Base-by-base conservation (phyloP, 2,888 invertebrate genomes). In the Saturnia pavonia region DNA sequence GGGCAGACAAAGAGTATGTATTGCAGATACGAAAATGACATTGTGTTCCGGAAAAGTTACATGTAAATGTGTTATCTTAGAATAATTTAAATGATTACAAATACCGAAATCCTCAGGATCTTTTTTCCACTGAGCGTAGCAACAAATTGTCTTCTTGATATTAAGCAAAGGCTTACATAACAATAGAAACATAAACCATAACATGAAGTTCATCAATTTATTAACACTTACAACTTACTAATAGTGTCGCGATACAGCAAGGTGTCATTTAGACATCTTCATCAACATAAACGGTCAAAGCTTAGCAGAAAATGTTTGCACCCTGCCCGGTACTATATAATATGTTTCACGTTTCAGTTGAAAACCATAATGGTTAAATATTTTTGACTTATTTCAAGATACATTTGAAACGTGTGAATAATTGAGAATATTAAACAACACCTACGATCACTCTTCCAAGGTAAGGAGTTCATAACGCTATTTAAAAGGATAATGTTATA, bases 1-100 rank as follows among this genome's bases (percentile, higher is more conserved):
- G 88, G 86, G 86, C 85, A 82, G 71, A 74, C 79, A 75, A 76
- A 78, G 81, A 84, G 76, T 77, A 75, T 69, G 68, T 70, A 69
- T 65, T 69, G 68, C 71, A 74, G 73, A 78, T 77, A 2, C 54
- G 54, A 54, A 54, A 54, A 73, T 75, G 72, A 40, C 34, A 76
- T 72, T 40, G 42, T 65, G 54, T 60, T 14, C 27, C 14, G 16
- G 57, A 60, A 60, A 60, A 57, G 1, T 12, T 57, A 25, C 4
- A 60, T 25, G 25, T 60, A 25, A 25, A 57, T 57, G 54, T 19
- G n/a, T 54, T 48, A 0, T 48, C 1, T 54, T 22, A 54, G 11
- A 54, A 9, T 9, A 3, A 54, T 22, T 11, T 1, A 22, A 54
- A 22, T 54, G 0, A n/a, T n/a, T 51, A 22, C 1, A 51, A 43